Base-by-base conservation (phyloP, 2,888 invertebrate species). In the Camponotus fellah region DNA sequence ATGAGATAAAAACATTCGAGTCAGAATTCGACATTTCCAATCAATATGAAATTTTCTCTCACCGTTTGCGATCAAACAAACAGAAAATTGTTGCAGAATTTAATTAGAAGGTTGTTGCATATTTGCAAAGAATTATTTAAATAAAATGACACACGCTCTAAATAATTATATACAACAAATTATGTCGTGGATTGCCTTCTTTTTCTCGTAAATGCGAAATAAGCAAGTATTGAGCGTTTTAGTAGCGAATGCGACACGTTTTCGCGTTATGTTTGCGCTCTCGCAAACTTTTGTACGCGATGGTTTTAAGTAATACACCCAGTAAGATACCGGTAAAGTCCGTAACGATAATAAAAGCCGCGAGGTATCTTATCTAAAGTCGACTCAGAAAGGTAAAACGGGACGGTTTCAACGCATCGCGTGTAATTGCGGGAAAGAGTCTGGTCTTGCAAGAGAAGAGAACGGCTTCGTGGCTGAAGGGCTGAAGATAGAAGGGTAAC, bases 401-500 rank as follows among this genome's bases (percentile, higher is more conserved):
- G 71, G 69, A 43, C 56, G 53, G 46, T 74, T 34, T 84, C 72
- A 21, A 21, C 80, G 82, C 58, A 72, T 72, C 68, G 82, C 76
- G 76, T 80, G 76, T 71, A 86, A 60, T 56, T 60, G 53, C 53
- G 62, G 79, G 17, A 69, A 46, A 65, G 58, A 26, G 58, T 26
- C 26, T 26, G 26, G 65, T 76, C 43, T 53, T 8, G 49, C 76
- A 37, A 46, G 56, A 46, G 37, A 21, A 68, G 56, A 74, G 64
- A 37, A 26, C 43, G 82, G 81, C 76, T 76, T 71, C 62, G 49
- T 32, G 43, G 60, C 17, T 49, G 68, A 62, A 60, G 53, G 71
- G 46, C n/a, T n/a, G 49, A 32, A 46, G 81, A 86, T 82, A 82
- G 72, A 85, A 65, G 74, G 79, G 83, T 87, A 85, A 83, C 76